Percentiles rank a stretch among this genome's conserved stretches.
phyloP scores from a whole-genome alignment of 2,113 vertebrate species.

The Cochlearius cochlearius region DNA sequence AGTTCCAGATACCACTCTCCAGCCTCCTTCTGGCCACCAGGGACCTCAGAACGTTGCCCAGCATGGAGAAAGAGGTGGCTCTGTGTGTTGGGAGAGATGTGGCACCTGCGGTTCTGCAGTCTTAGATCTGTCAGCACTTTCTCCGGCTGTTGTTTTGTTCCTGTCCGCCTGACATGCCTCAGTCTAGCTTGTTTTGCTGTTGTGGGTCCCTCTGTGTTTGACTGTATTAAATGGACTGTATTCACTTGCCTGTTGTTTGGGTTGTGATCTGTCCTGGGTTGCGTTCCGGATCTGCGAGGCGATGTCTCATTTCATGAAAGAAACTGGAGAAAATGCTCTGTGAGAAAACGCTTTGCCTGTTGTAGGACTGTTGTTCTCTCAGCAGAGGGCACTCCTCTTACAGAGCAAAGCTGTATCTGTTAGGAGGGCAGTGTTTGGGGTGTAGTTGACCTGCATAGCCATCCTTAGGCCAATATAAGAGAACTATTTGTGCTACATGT shows the following conservation, averaged over 20 bases:
- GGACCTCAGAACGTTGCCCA: neutral
- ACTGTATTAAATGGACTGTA: conserved; percentile 20
- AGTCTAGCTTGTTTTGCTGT: neutral
- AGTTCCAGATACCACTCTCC: neutral
- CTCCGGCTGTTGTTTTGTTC: neutral
- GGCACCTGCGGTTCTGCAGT: accelerated
- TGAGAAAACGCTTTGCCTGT: neutral
- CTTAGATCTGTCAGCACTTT: accelerated
- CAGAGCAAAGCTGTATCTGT: neutral
- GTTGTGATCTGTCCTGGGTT: neutral
- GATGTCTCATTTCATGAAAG: accelerated
- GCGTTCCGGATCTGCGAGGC: neutral
- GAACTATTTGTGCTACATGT: neutral
- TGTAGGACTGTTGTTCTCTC: neutral
- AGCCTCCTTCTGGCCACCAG: neutral
- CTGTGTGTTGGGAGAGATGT: neutral
- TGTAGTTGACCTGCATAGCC: neutral
- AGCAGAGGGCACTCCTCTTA: neutral
- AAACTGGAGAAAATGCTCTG: too few relatives aligned
- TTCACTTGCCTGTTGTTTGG: neutral
- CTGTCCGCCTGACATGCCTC: neutral
- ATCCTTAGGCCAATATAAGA: neutral
- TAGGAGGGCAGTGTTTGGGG: too few relatives aligned
- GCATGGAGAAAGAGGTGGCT: neutral
- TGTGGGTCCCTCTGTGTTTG: neutral